Conservation (phyloP, 2,888 invertebrate species). For the Thymelicus lineola region DNA sequence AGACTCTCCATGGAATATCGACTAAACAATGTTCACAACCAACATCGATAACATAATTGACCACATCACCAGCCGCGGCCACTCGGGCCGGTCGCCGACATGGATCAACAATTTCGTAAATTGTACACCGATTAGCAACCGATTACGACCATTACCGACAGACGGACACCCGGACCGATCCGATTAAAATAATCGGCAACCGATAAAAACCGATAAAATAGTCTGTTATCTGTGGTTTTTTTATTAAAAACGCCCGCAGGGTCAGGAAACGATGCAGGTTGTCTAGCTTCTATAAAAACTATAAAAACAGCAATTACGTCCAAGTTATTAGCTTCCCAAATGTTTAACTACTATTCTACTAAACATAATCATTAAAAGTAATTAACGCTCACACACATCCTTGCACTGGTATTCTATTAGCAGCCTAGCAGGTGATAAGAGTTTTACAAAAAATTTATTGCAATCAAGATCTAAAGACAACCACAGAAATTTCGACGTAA, state of each 20-base stretch:
- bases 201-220: conserved; percentile 81
- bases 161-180: conserved; percentile 80
- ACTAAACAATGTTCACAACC: neutral
- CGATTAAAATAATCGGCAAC: conserved; percentile 84
- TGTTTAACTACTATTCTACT: neutral
- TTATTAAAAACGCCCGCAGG: conserved; percentile 56
- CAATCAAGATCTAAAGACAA: too few relatives aligned
- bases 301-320: conserved; percentile 21
- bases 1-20: neutral
- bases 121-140: conserved; percentile 83
- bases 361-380: conserved; percentile 1
- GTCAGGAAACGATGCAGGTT: conserved; percentile 35
- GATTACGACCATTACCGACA: conserved; percentile 82
- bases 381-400: neutral
- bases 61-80: conserved; percentile 68
- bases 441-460: too few relatives aligned
- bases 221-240: conserved; percentile 65
- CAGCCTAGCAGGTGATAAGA: neutral
- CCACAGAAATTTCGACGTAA: too few relatives aligned
- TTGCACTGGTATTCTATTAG: neutral
- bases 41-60: conserved; percentile 58
- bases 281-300: conserved; percentile 20
- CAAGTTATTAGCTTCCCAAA: neutral
- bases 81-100: conserved; percentile 78
- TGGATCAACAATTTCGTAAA: conserved; percentile 84